A percentile compares a stretch with the other conserved stretches of the same genome.
Evolutionary conservation across 2,113 vertebrate species (phyloP).

Genomic region (Silurus glanis): DNA sequence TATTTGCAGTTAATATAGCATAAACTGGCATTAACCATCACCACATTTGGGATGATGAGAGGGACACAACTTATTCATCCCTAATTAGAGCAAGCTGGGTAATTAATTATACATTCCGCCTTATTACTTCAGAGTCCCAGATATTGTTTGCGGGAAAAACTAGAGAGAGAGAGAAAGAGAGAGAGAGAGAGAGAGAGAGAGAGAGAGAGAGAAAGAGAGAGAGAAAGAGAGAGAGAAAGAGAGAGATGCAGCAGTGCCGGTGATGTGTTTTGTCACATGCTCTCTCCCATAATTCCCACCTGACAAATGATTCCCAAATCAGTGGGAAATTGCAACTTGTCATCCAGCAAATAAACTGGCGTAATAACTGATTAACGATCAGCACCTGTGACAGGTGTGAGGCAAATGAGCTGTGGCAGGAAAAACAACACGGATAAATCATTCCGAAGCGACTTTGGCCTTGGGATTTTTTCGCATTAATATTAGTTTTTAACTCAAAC

Average conservation of each 20-base stretch:
- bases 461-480: neutral
- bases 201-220: conserved; percentile 73
- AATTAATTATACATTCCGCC: conserved; percentile 99
- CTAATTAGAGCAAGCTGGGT: conserved; percentile 99
- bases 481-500: neutral
- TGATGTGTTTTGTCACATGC: conserved; percentile 99
- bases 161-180: conserved; percentile 64
- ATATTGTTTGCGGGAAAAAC: conserved; percentile 93
- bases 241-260: conserved; percentile 60
- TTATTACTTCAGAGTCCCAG: conserved; percentile 97
- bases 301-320: conserved; percentile 96
- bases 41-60: conserved; percentile 93
- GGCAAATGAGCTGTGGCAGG: conserved; percentile 66
- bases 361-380: conserved; percentile 99
- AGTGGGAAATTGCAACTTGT: conserved; percentile 99
- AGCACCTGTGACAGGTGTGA: conserved; percentile 97
- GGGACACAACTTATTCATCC: conserved; percentile 98
- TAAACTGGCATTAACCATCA: conserved; percentile 98
- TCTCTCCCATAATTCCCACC: conserved; percentile 98
- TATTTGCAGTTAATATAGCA: conserved; percentile 99
- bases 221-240: conserved; percentile 6
- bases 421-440: conserved; percentile 62
- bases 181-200: conserved; percentile 69
- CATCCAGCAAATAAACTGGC: conserved; percentile 96
- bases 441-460: conserved; percentile 67